Conservation (phyloP, 2,888 invertebrate genomes). For the Agrochola lota region DNA sequence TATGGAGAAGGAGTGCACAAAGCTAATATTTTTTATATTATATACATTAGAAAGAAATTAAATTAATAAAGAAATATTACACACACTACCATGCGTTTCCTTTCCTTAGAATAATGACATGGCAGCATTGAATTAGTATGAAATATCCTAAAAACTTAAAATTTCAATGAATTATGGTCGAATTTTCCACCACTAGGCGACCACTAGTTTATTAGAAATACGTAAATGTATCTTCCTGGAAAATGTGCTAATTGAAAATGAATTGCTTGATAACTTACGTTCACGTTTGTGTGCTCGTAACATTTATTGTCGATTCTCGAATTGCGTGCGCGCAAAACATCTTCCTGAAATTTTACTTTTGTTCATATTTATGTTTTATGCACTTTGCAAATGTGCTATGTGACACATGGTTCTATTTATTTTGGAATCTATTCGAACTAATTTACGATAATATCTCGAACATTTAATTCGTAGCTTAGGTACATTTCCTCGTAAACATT, state of each 20-base stretch:
- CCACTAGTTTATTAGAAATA: background rate
- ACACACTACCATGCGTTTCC: too few species aligned
- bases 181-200: too few species aligned
- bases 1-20: too few species aligned
- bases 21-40: too few species aligned
- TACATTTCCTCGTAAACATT: constrained; percentile 33
- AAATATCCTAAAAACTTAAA: too few species aligned
- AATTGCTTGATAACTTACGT: constrained; percentile 12
- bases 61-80: too few species aligned
- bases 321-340: constrained; percentile 21
- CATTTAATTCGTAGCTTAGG: background rate
- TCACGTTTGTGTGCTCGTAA: background rate
- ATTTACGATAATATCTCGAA: constrained; percentile 1
- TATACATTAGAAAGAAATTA: too few species aligned
- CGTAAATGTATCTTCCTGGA: constrained; percentile 3
- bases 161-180: too few species aligned
- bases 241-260: constrained; percentile 22
- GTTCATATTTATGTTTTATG: constrained; percentile 24
- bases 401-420: constrained; percentile 27
- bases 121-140: too few species aligned
- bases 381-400: constrained; percentile 21
- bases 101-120: too few species aligned
- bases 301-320: constrained; percentile 24
- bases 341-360: constrained; percentile 32
- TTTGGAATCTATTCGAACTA: constrained; percentile 14